Evolutionary conservation across 2,113 vertebrate species (phyloP).

Genomic region (Balaenoptera acutorostrata): DNA sequence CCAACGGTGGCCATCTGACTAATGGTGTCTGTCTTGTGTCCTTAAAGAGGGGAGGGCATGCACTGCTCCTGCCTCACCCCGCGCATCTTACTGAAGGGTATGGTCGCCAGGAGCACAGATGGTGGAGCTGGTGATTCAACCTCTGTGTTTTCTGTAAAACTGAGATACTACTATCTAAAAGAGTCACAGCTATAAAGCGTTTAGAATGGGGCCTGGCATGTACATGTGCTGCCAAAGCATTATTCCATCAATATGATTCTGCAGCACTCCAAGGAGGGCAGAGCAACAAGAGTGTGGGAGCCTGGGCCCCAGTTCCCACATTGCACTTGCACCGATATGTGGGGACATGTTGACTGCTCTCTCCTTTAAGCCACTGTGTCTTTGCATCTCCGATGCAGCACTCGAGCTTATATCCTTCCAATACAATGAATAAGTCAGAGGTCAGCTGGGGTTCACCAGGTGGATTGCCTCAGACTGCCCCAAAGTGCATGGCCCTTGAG

Average conservation of each 20-base stretch:
- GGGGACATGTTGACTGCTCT: accelerated
- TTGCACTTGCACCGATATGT: accelerated
- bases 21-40: background rate
- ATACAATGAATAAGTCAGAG: background rate
- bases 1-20: background rate
- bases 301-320: background rate
- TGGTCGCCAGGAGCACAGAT: background rate
- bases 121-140: background rate
- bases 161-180: background rate
- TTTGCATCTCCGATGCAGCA: background rate
- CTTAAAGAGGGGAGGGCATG: background rate
- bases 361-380: accelerated
- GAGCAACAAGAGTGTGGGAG: background rate
- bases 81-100: background rate
- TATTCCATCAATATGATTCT: background rate
- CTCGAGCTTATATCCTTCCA: background rate
- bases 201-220: background rate
- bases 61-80: accelerated
- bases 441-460: background rate
- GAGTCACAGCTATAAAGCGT: background rate
- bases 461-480: background rate
- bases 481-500: background rate
- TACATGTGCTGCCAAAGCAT: too few relatives aligned
- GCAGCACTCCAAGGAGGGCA: too few relatives aligned
- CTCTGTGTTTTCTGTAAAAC: background rate